Percentiles rank a stretch among this genome's conserved stretches.
Evolutionary conservation across 1,140 invertebrate species (phyloP).

Genomic region (Drosophila erecta): DNA sequence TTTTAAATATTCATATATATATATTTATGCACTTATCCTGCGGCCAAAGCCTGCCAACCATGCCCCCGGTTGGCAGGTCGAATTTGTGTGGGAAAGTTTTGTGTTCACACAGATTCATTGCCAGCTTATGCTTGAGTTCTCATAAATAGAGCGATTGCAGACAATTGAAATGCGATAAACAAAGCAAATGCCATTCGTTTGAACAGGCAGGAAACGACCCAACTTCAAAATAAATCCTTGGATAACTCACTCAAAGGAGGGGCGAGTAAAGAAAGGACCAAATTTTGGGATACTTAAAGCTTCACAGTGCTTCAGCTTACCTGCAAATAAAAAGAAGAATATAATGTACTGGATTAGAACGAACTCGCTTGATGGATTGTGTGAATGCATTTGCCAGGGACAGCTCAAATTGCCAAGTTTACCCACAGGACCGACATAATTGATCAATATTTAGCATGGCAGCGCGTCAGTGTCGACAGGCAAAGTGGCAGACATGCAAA

Average conservation of each 20-base stretch:
- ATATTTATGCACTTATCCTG: slow-evolving; percentile 18
- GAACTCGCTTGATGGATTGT: slow-evolving; percentile 31
- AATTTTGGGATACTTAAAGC: slow-evolving; percentile 28
- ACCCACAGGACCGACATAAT: slow-evolving; percentile 48
- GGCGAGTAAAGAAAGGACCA: neutral
- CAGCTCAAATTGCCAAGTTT: slow-evolving; percentile 44
- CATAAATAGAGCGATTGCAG: slow-evolving; percentile 16
- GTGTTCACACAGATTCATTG: slow-evolving; percentile 9
- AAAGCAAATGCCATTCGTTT: slow-evolving; percentile 28
- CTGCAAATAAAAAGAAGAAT: slow-evolving; percentile 45
- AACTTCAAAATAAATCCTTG: slow-evolving; percentile 41
- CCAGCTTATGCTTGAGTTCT: slow-evolving; percentile 15
- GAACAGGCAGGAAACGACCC: slow-evolving; percentile 58
- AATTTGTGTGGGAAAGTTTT: slow-evolving; percentile 51
- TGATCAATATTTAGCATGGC: slow-evolving; percentile 73
- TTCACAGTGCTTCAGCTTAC: slow-evolving; percentile 68
- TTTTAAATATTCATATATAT: slow-evolving; percentile 36
- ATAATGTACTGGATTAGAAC: slow-evolving; percentile 46
- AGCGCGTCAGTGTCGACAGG: slow-evolving; percentile 59
- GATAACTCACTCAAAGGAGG: slow-evolving; percentile 25
- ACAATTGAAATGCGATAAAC: slow-evolving; percentile 16
- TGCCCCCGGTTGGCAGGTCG: neutral
- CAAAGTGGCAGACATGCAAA: slow-evolving; percentile 73
- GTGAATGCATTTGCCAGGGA: slow-evolving; percentile 35
- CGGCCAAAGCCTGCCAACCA: slow-evolving; percentile 1